These are phyloP conservation scores for Anneissia japonica DNA, from an alignment of 35 echinoderm and acorn worm genomes.

Conservation along the genomic window DNA sequence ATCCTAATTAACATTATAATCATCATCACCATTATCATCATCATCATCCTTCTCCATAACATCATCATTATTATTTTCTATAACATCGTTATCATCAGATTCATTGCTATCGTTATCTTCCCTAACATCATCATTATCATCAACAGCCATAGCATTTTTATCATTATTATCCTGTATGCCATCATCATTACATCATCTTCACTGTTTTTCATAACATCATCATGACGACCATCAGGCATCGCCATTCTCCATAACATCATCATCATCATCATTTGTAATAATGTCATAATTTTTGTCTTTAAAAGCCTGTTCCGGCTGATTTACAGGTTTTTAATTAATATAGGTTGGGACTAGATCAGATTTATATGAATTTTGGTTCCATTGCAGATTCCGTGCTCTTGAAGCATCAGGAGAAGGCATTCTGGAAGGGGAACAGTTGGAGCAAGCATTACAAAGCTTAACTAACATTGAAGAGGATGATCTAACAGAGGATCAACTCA, in stretches of 20 bases:
- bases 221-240: not conserved
- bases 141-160: not conserved
- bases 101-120: not conserved
- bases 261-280: not conserved
- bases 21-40: too few relatives aligned
- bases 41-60: too few relatives aligned
- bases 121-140: not conserved
- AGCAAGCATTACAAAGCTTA: conserved; percentile 55
- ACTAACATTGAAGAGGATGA: conserved; percentile 45
- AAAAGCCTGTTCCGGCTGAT: not conserved
- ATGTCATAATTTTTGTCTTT: not conserved
- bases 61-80: too few relatives aligned
- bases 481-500: conserved; percentile 52
- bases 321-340: not conserved
- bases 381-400: conserved; percentile 37
- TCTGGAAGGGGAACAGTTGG: conserved; percentile 63
- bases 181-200: too few relatives aligned
- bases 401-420: conserved; percentile 56
- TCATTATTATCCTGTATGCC: not conserved
- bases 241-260: too few relatives aligned
- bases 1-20: too few relatives aligned
- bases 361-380: not conserved
- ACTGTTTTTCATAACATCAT: too few relatives aligned
- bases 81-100: too few relatives aligned
- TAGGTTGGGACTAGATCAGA: not conserved